Base-by-base conservation (phyloP, 2,113 vertebrate species). In the Pheucticus melanocephalus region DNA sequence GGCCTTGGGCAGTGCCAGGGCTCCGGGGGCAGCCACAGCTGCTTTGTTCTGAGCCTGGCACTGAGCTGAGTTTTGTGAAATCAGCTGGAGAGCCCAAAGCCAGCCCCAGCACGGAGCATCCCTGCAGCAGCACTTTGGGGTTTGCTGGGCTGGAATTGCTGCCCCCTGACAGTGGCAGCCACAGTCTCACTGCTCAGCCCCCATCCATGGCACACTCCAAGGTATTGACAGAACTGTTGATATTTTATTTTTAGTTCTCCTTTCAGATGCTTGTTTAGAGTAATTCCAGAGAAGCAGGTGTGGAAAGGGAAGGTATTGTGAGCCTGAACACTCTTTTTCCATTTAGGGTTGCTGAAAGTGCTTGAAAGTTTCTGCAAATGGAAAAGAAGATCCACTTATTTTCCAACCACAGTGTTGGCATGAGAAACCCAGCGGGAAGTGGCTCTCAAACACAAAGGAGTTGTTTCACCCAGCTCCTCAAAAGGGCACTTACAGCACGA, bases 201-300 rank as follows among this genome's bases (percentile, higher is more conserved):
- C 69, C 63, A 23, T 15, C 30, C 54, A 10, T 8, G 24, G 30
- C 19, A 6, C 54, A 15, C 35, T 79, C 65, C 27, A 37, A 63
- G 66, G 5, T 65, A 94, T 48, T 1, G 13, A 84, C 59, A 51
- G 35, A 66, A 25, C 27, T 33, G 63, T 86, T 56, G 30, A 65
- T 69, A 73, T 61, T 91, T 93, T 94, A 91, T 88, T 97, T 95
- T 95, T 82, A 93, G 91, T 40, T 51, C 19, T 57, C 65, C 59
- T 87, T 88, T 82, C 82, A 90, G 82, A 70, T 60, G 82, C 63
- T 39, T 3, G 33, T 60, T 2, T 5, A 82, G 71, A 83, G 75
- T 18, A 45, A 70, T 70, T 81, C 51, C 1, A 9, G 76, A n/a
- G 31, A 73, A 61, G 64, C 12, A 53, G 76, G 24, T 68, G 81